Conservation (phyloP, 1,140 invertebrate species). For the Cataglyphis hispanica region DNA sequence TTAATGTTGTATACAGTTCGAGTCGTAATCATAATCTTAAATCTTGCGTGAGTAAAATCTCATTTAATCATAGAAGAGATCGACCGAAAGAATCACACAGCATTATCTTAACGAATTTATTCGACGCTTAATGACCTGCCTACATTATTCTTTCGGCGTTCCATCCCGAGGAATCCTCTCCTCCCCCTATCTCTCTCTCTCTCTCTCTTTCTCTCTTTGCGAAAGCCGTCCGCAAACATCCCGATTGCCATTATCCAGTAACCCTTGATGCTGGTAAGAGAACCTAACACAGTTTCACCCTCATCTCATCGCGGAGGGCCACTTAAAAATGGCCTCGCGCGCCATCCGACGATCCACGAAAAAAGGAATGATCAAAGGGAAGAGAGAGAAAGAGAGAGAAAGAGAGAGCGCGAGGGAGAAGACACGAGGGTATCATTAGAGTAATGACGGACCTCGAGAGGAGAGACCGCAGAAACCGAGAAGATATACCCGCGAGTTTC, state of each 20-base stretch:
- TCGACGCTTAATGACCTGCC: conserved; percentile 42
- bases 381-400: conserved; percentile 66
- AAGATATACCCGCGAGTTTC: conserved; percentile 70
- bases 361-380: conserved; percentile 67
- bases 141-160: conserved; percentile 44
- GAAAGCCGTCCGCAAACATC: conserved; percentile 45
- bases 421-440: conserved; percentile 78
- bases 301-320: conserved; percentile 6
- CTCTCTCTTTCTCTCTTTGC: neutral
- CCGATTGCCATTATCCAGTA: conserved; percentile 49
- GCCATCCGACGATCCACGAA: conserved; percentile 65
- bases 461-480: conserved; percentile 62
- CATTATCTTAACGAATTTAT: conserved; percentile 49
- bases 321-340: conserved; percentile 61
- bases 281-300: neutral
- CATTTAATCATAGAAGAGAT: conserved; percentile 3
- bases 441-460: conserved; percentile 78
- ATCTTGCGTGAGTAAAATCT: conserved; percentile 1
- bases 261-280: conserved; percentile 18
- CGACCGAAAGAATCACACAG: conserved; percentile 3
- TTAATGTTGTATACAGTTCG: neutral
- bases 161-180: neutral
- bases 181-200: neutral
- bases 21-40: neutral
- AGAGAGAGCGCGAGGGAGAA: conserved; percentile 59